Base-by-base conservation (phyloP, 2,888 invertebrate genomes). In the Caenorhabditis sp. region DNA sequence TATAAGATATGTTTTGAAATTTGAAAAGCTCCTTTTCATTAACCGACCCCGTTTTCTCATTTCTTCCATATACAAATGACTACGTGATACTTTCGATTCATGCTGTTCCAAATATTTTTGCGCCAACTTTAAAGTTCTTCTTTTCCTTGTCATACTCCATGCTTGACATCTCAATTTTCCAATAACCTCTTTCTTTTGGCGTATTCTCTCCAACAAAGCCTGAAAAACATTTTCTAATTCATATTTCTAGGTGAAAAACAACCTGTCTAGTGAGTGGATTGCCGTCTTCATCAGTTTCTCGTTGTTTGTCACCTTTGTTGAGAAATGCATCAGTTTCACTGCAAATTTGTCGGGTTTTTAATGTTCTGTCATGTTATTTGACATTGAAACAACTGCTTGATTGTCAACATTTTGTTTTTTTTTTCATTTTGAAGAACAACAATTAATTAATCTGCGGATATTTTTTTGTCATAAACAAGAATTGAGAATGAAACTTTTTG, bases 1-100 rank as follows among this genome's bases (percentile, higher is more conserved):
- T 72, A 95, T 93, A 59, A 97, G 90, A 86, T 93, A 91, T 71
- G 93, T 93, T 26, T 93, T 92, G 31, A 94, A 91, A 89, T 97
- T 96, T 61, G 92, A 77, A 60, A 82, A 92, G 51, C 93, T 90
- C 89, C 94, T 94, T 23, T 95, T 91, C 86, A 93, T 92, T 79
- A 93, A 51, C 24, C 72, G 58, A 12, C 59, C 62, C 14, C 73
- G 49, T 61, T 81, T 79, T 53, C 81, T 74, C 59, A 88, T 77
- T 62, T 87, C 88, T 61, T 89, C 88, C 73, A 87, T 87, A 67
- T 88, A 88, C 4, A 88, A 81, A 62, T 88, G 88, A 36, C 87
- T 81, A 57, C 84, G 76, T 1, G 89, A 88, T 23, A 89, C 85
- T 53, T 81, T 81, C 5, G 86, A 86, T 66, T 89, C 89, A 55